phyloP scores from a whole-genome alignment of 2,888 invertebrate genomes.

The Cylloceria caligata region DNA sequence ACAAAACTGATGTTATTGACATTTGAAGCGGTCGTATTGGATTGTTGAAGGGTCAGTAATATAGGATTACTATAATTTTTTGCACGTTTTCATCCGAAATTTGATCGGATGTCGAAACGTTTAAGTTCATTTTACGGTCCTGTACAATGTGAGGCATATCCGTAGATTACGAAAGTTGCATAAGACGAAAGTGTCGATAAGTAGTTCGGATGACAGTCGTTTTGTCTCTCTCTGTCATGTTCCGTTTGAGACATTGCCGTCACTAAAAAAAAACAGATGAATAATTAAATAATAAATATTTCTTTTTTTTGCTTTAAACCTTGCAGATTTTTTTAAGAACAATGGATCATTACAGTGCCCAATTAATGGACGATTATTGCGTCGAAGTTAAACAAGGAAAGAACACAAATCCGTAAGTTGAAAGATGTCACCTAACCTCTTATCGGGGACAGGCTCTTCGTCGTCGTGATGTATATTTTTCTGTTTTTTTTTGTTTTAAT shows the following conservation, averaged over 20 bases:
- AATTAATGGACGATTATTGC: conserved; percentile 78
- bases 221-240: conserved; percentile 24
- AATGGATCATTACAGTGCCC: conserved; percentile 77
- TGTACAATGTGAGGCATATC: no score
- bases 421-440: conserved; percentile 55
- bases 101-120: no score
- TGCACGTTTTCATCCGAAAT: no score
- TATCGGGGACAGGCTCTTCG: background rate
- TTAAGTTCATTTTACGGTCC: no score
- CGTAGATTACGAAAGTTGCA: no score
- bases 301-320: conserved; percentile 8
- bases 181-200: background rate
- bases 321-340: conserved; percentile 26
- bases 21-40: no score
- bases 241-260: conserved; percentile 11
- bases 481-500: background rate
- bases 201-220: background rate
- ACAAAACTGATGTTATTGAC: no score
- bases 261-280: background rate
- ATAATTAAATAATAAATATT: conserved; percentile 11
- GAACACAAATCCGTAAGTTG: conserved; percentile 59
- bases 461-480: background rate
- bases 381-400: conserved; percentile 71
- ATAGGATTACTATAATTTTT: no score
- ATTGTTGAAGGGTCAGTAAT: no score